Conservation (phyloP, 1,140 invertebrate species). For the Drosophila lowei region DNA sequence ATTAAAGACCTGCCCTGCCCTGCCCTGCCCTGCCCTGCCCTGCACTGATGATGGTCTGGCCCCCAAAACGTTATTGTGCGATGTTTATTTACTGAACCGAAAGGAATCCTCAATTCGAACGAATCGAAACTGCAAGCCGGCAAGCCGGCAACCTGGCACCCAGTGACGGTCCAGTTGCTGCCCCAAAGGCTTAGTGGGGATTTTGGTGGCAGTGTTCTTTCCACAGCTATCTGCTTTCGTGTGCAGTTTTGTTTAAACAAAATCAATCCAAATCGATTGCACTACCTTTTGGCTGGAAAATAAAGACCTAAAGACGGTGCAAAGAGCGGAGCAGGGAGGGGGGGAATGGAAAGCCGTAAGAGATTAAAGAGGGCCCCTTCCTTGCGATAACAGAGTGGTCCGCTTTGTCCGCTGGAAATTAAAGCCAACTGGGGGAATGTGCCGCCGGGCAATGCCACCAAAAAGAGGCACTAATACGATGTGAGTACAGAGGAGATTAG, state of each 20-base stretch:
- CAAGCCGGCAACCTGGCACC: too few relatives aligned
- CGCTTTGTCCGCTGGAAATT: conserved; percentile 44
- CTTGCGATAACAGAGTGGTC: conserved; percentile 48
- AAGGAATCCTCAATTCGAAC: background rate
- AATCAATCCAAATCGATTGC: conserved; percentile 58
- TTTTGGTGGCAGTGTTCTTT: conserved; percentile 3
- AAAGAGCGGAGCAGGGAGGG: conserved; percentile 7
- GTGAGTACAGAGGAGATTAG: conserved; percentile 10
- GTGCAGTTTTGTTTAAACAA: conserved; percentile 55
- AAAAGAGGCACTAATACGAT: conserved; percentile 24
- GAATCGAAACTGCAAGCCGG: too few relatives aligned
- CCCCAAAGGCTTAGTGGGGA: too few relatives aligned
- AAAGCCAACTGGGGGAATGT: conserved; percentile 38
- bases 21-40: too few relatives aligned
- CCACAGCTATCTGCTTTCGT: conserved; percentile 4
- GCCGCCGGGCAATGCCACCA: conserved; percentile 47
- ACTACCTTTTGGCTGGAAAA: conserved; percentile 29
- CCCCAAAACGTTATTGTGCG: too few relatives aligned
- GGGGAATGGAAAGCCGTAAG: conserved; percentile 6
- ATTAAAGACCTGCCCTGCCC: conserved; percentile 19
- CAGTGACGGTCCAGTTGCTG: too few relatives aligned
- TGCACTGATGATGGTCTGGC: too few relatives aligned
- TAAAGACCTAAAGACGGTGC: conserved; percentile 72
- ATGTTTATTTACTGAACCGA: conserved; percentile 37
- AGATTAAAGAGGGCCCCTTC: conserved; percentile 31